Percentiles rank a stretch among this genome's conserved stretches.
Evolutionary conservation across 30 jellyfish, hydroid and myxozoan genomes (phyloP).

Genomic region (Sanderia malayensis): DNA sequence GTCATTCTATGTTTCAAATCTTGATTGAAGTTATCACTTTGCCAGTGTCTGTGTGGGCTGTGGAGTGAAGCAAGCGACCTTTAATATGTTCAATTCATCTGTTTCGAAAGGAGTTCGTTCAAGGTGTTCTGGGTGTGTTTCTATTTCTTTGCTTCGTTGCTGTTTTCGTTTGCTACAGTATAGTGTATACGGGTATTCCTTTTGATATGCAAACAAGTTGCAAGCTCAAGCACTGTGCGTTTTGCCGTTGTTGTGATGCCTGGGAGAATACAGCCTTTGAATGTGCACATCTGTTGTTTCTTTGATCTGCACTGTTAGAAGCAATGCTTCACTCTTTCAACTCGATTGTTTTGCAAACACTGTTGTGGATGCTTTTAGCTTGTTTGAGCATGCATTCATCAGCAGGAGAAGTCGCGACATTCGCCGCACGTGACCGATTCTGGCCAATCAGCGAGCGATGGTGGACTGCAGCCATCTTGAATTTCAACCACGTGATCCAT

Average conservation of each 20-base stretch:
- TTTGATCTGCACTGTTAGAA: background rate
- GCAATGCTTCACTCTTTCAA: conserved; percentile 2
- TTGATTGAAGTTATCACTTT: too few relatives aligned
- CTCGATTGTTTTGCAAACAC: conserved; percentile 11
- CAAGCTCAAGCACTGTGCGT: too few relatives aligned
- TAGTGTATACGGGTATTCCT: too few relatives aligned
- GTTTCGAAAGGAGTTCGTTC: too few relatives aligned
- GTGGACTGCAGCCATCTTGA: conserved; percentile 58
- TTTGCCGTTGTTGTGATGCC: conserved; percentile 5
- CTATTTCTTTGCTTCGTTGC: too few relatives aligned
- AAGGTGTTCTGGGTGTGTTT: too few relatives aligned
- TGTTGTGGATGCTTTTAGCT: background rate
- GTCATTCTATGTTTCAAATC: too few relatives aligned
- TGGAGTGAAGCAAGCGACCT: too few relatives aligned
- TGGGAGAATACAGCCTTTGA: background rate
- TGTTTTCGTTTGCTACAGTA: too few relatives aligned
- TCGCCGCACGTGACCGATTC: conserved; percentile 39
- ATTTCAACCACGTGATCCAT: conserved; percentile 38
- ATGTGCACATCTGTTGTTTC: background rate
- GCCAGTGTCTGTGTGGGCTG: too few relatives aligned
- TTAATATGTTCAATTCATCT: too few relatives aligned
- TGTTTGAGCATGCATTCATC: conserved; percentile 10
- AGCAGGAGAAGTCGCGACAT: conserved; percentile 49
- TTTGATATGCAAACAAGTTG: too few relatives aligned
- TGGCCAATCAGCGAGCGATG: conserved; percentile 53